Conservation (phyloP, 1,140 invertebrate genomes). For the Notospermus geniculatus region DNA sequence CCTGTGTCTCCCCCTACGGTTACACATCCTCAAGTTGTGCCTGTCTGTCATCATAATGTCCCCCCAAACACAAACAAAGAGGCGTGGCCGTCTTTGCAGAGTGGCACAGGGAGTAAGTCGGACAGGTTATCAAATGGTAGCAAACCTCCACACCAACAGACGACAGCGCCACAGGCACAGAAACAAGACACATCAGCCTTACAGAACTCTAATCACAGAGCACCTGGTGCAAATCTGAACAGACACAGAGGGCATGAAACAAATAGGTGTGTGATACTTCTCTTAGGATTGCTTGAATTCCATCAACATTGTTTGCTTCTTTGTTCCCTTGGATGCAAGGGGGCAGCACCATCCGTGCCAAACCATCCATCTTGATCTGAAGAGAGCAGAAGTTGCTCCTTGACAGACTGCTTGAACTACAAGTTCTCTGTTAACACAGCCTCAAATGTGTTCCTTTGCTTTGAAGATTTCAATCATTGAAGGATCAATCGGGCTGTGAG, state of each 20-base stretch:
- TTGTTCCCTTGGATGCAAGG: too few relatives aligned
- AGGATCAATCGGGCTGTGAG: too few relatives aligned
- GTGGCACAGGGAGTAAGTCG: conserved; percentile 26
- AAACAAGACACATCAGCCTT: conserved; percentile 1
- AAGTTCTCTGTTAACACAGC: too few relatives aligned
- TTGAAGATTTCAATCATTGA: too few relatives aligned
- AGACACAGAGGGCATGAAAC: conserved; percentile 7
- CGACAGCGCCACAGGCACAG: conserved; percentile 9
- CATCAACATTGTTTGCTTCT: too few relatives aligned
- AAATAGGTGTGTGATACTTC: too few relatives aligned
- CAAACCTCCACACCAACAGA: conserved; percentile 17
- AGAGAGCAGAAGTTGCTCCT: too few relatives aligned
- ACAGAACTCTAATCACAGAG: neutral
- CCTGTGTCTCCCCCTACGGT: conserved; percentile 34
- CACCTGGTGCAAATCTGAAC: conserved; percentile 11
- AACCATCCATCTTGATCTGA: too few relatives aligned
- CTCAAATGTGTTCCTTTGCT: too few relatives aligned
- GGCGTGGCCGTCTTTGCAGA: conserved; percentile 24
- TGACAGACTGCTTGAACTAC: too few relatives aligned
- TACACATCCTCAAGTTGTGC: conserved; percentile 19
- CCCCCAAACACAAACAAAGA: conserved; percentile 22
- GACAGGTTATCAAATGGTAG: conserved; percentile 11
- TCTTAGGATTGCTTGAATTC: too few relatives aligned
- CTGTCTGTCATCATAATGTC: conserved; percentile 14
- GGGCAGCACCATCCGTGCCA: too few relatives aligned